Base-by-base conservation (phyloP, 1,140 invertebrate species). In the Dendroctonus ponderosae region DNA sequence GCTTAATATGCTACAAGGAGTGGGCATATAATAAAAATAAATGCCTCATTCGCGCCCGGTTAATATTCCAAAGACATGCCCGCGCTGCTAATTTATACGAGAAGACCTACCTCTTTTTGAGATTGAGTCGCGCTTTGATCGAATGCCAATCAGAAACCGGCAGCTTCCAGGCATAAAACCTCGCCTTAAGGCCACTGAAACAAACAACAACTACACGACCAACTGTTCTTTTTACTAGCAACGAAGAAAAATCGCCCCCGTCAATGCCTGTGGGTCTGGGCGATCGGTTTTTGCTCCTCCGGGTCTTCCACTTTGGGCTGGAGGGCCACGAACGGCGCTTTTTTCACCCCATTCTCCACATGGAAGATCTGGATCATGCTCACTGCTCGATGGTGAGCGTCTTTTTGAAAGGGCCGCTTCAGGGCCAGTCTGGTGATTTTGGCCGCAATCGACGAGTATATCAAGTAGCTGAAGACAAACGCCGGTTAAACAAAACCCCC, bases 361-460 rank as follows among this genome's bases (percentile, higher is more conserved):
- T 58, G 53, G 11, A 44, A 65, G 48, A 65, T 65, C 14, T 56
- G 38, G 39, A 65, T 57, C 40, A 65, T 7, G 26, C 62, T 65
- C 15, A 65, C 26, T 7, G 56, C 62, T 38, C 62, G 44, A 38
- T 40, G 39, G n/a, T 56, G 26, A 14, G 52, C 62, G 5, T 44
- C 62, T 44, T 57, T 26, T 48, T 48, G 49, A 50, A 57, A 65
- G 46, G 56, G 26, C 8, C 46, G 0, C 14, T 65, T 65, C 8
- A 65, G 52, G 12, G 62, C 62, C 48, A 52, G 11, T 65, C 62
- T 56, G 8, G 62, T 65, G 15, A 53, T 42, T 65, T 54, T 65
- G 5, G 52, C 62, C 6, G 62, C 62, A 15, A 58, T 15, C 0
- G 46, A 14, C 46, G 60, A 62, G 40, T 62, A 62, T 0, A 15